These are phyloP conservation scores for Catagonus wagneri DNA, from an alignment of 2,113 vertebrate species.

Conservation along the genomic window DNA sequence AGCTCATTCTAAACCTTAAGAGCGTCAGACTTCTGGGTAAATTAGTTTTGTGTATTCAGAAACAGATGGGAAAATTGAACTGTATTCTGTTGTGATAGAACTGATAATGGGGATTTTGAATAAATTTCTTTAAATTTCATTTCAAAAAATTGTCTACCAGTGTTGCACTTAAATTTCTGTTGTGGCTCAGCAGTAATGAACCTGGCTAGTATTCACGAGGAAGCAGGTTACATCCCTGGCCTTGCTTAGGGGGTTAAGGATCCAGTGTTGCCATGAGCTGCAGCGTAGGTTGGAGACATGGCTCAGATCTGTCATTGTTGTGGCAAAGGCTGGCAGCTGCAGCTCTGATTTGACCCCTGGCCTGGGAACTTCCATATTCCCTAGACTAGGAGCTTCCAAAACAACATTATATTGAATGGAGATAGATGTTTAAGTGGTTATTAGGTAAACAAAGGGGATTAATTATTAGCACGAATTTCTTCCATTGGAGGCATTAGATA, in stretches of 20 bases:
- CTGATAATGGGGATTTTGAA: conserved; percentile 17
- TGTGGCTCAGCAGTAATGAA: too few relatives aligned
- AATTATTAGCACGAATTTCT: neutral
- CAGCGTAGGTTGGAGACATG: too few relatives aligned
- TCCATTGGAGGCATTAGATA: neutral
- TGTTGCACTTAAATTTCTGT: neutral
- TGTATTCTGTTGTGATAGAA: neutral
- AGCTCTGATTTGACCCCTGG: too few relatives aligned
- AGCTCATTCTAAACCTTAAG: conserved; percentile 25
- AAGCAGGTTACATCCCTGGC: too few relatives aligned
- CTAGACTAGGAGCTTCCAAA: too few relatives aligned
- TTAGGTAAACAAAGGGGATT: neutral
- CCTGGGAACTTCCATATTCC: too few relatives aligned
- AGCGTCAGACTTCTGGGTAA: conserved; percentile 43
- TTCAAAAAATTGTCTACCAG: neutral
- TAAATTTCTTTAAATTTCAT: neutral
- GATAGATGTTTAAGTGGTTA: neutral
- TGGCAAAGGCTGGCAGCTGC: too few relatives aligned
- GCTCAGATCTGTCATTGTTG: too few relatives aligned
- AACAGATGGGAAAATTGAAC: conserved; percentile 32
- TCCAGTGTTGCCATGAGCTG: too few relatives aligned
- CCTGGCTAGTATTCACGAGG: too few relatives aligned
- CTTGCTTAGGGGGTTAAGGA: too few relatives aligned
- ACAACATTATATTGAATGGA: neutral
- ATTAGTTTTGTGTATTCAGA: conserved; percentile 57